Base-by-base conservation (phyloP, 2,888 invertebrate genomes). In the Ectemnius continuus region DNA sequence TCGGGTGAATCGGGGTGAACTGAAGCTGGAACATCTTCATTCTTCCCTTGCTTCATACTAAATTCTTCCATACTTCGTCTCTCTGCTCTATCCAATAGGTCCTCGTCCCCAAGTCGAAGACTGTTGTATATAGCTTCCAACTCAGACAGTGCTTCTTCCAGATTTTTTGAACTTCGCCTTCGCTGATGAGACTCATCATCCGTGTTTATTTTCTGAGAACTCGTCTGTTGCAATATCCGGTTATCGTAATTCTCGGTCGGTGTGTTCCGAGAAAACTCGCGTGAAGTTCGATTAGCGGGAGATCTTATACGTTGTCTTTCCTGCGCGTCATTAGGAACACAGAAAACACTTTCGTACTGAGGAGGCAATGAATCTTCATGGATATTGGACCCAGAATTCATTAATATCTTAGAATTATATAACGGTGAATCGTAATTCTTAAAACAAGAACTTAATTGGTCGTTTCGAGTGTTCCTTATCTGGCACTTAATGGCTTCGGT, bases 61-160 rank as follows among this genome's bases (percentile, higher is more conserved):
- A 85, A 80, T 92, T 94, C 91, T 92, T 94, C 85, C 93, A 91
- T 91, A 94, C 96, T 89, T 72, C 96, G 92, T 73, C 95, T 93
- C 90, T 96, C 96, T 13, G 96, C 96, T 86, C 96, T 93, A 87
- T 96, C 96, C 65, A 96, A 90, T 71, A 96, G 92, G 91, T 96
- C 95, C 89, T 96, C 96, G 87, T 97, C 97, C 0, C 95, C 95
- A 64, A 97, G 92, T n/a, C 95, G 94, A 70, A 98, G 92, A 84
- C 96, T 97, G 84, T 97, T 96, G 88, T 97, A 96, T 87, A 98
- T 97, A n/a, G 96, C 95, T 92, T 98, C 97, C 68, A 98, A 91
- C 91, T 98, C 98, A 85, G 95, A 95, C 26, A 98, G 93, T 66
- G 97, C 97, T 87, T 97, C 97, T 88, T 97, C 97, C 52, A 97